These are phyloP conservation scores for Scortum barcoo DNA, from an alignment of 2,113 vertebrate genomes.

Conservation along the genomic window DNA sequence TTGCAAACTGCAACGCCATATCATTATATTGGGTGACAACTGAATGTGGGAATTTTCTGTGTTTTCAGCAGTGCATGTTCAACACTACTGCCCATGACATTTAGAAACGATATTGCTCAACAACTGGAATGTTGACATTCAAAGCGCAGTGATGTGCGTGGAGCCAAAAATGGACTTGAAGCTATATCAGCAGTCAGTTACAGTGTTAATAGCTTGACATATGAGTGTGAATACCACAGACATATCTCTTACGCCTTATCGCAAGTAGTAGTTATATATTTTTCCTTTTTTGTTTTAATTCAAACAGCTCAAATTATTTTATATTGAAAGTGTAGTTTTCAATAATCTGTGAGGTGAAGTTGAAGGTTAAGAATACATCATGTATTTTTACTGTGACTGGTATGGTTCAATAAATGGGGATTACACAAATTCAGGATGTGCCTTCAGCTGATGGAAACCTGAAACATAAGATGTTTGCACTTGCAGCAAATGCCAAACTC, in stretches of 20 bases:
- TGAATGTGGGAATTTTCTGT: background rate
- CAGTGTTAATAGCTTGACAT: conserved; percentile 65
- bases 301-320: background rate
- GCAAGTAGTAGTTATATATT: background rate
- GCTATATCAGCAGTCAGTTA: conserved; percentile 42
- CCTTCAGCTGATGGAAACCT: conserved; percentile 40
- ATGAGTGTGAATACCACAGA: conserved; percentile 60
- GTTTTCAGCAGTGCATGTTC: conserved; percentile 2
- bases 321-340: background rate
- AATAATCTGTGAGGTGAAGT: background rate
- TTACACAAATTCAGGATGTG: conserved; percentile 13
- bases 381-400: background rate
- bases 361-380: background rate
- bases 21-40: background rate
- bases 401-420: background rate
- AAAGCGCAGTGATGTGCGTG: conserved; percentile 18
- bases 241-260: conserved; percentile 53
- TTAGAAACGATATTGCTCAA: conserved; percentile 23
- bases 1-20: background rate
- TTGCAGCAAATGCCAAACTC: conserved; percentile 29
- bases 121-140: conserved; percentile 42
- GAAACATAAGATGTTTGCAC: conserved; percentile 39
- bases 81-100: conserved; percentile 20
- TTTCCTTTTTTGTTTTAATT: background rate
- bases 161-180: conserved; percentile 60